Evolutionary conservation across 2,888 invertebrate species (phyloP).

Genomic region (Andrena bicolor): DNA sequence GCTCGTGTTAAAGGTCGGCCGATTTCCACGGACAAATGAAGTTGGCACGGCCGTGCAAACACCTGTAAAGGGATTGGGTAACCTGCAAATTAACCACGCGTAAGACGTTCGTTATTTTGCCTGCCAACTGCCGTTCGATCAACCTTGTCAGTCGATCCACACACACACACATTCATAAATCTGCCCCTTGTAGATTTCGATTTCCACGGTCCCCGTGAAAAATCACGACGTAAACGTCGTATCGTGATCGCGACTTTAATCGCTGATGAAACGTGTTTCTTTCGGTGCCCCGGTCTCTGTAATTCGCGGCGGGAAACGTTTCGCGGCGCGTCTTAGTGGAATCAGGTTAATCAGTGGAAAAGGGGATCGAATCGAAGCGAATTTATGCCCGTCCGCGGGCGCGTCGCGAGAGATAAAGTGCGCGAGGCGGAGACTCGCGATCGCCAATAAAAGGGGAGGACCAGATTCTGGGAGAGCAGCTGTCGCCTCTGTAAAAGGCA

Average conservation of each 20-base stretch:
- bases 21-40: slow-evolving; percentile 63
- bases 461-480: slow-evolving; percentile 60
- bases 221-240: slow-evolving; percentile 3
- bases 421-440: slow-evolving; percentile 45
- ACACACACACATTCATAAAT: slow-evolving; percentile 40
- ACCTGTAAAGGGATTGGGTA: slow-evolving; percentile 43
- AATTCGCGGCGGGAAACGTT: slow-evolving; percentile 28
- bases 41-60: slow-evolving; percentile 50
- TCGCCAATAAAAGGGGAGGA: slow-evolving; percentile 49
- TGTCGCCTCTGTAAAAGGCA: slow-evolving; percentile 62
- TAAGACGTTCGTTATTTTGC: slow-evolving; percentile 6
- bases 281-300: too few species aligned
- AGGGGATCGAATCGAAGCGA: slow-evolving; percentile 15
- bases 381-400: slow-evolving; percentile 6
- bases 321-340: slow-evolving; percentile 8
- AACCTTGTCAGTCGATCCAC: slow-evolving; percentile 26
- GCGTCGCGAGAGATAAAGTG: slow-evolving; percentile 47
- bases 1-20: slow-evolving; percentile 58
- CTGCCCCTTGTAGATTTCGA: not conserved
- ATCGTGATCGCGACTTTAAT: not conserved
- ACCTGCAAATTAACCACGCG: slow-evolving; percentile 38
- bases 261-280: slow-evolving; percentile 1
- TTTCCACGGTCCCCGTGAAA: not conserved
- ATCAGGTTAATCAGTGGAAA: slow-evolving; percentile 52
- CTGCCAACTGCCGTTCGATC: slow-evolving; percentile 34